Evolutionary conservation across 2,888 invertebrate genomes (phyloP).

Genomic region (Yponomeuta malinellus): DNA sequence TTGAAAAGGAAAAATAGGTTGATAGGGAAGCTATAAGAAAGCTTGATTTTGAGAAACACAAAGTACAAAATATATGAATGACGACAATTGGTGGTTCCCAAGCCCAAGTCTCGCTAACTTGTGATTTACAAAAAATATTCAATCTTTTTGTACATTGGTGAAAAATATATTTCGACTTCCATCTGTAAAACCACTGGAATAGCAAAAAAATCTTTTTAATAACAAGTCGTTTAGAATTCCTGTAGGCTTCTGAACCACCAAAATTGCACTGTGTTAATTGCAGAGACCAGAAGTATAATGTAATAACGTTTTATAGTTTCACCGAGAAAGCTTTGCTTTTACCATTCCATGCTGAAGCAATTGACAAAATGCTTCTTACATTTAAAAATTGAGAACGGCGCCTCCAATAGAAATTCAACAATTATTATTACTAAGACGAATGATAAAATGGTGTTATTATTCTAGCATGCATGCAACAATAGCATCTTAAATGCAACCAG

Average conservation of each 20-base stretch:
- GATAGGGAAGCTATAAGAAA: background rate
- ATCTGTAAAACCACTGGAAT: no score
- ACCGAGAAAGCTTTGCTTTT: background rate
- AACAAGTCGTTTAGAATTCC: background rate
- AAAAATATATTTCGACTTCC: no score
- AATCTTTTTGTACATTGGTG: background rate
- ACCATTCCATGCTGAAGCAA: conserved; percentile 7
- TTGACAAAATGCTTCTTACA: background rate
- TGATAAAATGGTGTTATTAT: conserved; percentile 25
- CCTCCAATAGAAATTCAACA: conserved; percentile 14
- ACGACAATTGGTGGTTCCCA: background rate
- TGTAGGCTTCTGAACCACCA: background rate
- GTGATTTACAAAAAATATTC: background rate
- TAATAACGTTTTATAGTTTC: background rate
- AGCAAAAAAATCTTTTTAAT: background rate
- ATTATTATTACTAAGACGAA: conserved; percentile 14
- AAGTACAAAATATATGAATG: background rate
- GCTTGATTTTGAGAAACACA: background rate
- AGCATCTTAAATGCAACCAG: conserved; percentile 71
- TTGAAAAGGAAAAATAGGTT: conserved; percentile 1
- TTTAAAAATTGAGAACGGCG: conserved; percentile 13
- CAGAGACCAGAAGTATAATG: background rate
- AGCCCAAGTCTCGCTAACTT: background rate
- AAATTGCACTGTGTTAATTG: background rate
- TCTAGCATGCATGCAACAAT: conserved; percentile 66